Conservation (phyloP, 2,888 invertebrate genomes). For the Drosophila incognita region DNA sequence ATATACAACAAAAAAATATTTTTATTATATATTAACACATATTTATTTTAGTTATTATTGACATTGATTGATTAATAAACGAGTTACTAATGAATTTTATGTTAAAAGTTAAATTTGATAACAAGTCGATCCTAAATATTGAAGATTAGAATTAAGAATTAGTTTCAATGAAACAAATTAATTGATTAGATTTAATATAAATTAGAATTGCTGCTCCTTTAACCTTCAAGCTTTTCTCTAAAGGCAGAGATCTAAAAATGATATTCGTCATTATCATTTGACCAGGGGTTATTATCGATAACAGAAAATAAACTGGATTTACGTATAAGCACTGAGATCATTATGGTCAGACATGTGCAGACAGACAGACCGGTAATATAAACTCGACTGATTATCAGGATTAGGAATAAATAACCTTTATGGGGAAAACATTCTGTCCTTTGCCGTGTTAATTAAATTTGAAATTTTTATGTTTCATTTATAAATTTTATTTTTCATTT, state of each 20-base stretch:
- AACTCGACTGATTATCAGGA: neutral
- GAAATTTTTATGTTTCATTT: too few relatives aligned
- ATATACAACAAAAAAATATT: neutral
- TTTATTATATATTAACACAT: neutral
- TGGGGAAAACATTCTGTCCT: neutral
- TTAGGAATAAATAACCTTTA: neutral
- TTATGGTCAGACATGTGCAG: neutral
- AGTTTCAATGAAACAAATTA: too few relatives aligned
- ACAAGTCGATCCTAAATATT: too few relatives aligned
- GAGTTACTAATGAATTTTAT: neutral
- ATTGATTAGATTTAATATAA: too few relatives aligned
- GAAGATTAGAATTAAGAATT: neutral
- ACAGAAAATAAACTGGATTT: neutral
- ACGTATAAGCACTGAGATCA: neutral
- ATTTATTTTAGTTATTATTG: too few relatives aligned
- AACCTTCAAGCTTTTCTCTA: too few relatives aligned
- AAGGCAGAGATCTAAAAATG: neutral
- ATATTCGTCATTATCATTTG: neutral
- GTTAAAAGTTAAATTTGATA: too few relatives aligned
- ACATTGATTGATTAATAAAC: neutral
- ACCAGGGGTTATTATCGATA: neutral
- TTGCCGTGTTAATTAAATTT: neutral
- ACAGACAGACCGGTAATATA: neutral
- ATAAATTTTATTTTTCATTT: too few relatives aligned
- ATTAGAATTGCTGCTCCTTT: too few relatives aligned